phyloP scores from a whole-genome alignment of 2,113 vertebrate genomes.

The Tor tambroides region DNA sequence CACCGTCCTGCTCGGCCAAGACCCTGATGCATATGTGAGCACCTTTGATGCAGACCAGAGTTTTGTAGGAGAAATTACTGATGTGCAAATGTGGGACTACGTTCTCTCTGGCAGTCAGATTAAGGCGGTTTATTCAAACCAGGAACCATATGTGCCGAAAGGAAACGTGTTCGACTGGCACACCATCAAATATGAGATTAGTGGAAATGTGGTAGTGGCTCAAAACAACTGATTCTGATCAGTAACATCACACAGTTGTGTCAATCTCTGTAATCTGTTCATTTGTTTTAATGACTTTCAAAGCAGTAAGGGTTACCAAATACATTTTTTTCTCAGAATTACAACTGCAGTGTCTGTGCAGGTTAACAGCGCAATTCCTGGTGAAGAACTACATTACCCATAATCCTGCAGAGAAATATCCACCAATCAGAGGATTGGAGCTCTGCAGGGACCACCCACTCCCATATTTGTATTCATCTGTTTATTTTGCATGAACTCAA shows the following conservation, averaged over 20 bases:
- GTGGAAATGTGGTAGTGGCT: constrained; percentile 74
- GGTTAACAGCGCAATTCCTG: too few species aligned
- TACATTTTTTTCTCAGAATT: too few species aligned
- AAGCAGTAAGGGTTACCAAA: too few species aligned
- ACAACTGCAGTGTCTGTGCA: too few species aligned
- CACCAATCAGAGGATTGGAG: too few species aligned
- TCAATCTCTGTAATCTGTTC: too few species aligned
- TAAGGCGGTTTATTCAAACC: constrained; percentile 60
- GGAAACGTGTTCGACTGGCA: constrained; percentile 78
- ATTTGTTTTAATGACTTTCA: too few species aligned
- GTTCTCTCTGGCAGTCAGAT: constrained; percentile 73
- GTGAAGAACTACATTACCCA: not conserved
- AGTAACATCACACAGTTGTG: too few species aligned
- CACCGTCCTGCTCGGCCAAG: constrained; percentile 74
- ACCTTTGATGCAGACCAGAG: constrained; percentile 70
- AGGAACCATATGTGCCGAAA: constrained; percentile 51
- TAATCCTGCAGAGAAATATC: too few species aligned
- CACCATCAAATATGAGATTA: constrained; percentile 66
- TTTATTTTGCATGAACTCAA: too few species aligned
- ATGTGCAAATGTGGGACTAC: constrained; percentile 81
- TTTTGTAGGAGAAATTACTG: constrained; percentile 77
- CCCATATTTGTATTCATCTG: too few species aligned
- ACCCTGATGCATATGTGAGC: constrained; percentile 69
- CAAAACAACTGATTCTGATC: constrained; percentile 64
- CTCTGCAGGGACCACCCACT: too few species aligned